Conservation (phyloP, 2,888 invertebrate genomes). For the Stenurella melanura region DNA sequence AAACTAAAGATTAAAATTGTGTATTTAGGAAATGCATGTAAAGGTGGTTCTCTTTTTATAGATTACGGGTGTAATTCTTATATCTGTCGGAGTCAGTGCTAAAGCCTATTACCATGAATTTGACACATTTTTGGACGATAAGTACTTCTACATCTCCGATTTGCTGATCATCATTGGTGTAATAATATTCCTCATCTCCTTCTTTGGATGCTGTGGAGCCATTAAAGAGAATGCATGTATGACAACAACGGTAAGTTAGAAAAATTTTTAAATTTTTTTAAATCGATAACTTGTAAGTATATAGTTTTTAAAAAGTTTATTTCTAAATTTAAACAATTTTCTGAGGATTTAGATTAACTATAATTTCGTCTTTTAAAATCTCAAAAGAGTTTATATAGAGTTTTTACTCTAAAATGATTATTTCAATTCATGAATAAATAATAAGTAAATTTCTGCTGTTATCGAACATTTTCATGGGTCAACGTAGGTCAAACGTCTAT, state of each 20-base stretch:
- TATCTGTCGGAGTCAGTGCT: slow-evolving; percentile 87
- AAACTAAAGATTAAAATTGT: no score
- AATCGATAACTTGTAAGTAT: background rate
- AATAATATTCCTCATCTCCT: slow-evolving; percentile 91
- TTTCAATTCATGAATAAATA: no score
- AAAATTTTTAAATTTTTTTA: background rate
- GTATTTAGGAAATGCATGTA: no score
- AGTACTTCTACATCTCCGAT: slow-evolving; percentile 88
- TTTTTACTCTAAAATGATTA: no score
- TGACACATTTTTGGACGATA: slow-evolving; percentile 85
- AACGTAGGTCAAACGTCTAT: no score
- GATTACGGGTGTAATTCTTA: slow-evolving; percentile 89
- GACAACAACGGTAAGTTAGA: slow-evolving; percentile 87
- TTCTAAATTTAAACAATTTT: background rate
- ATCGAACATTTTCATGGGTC: no score
- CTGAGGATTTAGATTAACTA: background rate
- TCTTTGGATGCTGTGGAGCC: slow-evolving; percentile 97
- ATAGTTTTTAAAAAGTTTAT: background rate
- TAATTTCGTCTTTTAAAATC: no score
- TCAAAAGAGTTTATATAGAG: no score
- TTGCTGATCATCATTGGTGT: slow-evolving; percentile 90
- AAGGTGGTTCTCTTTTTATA: slow-evolving; percentile 72
- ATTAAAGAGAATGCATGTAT: slow-evolving; percentile 95
- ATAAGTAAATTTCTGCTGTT: no score
- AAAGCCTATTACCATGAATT: slow-evolving; percentile 85